These are phyloP conservation scores for Zhengitettix transpicula DNA, from an alignment of 2,888 invertebrate species.

Conservation along the genomic window DNA sequence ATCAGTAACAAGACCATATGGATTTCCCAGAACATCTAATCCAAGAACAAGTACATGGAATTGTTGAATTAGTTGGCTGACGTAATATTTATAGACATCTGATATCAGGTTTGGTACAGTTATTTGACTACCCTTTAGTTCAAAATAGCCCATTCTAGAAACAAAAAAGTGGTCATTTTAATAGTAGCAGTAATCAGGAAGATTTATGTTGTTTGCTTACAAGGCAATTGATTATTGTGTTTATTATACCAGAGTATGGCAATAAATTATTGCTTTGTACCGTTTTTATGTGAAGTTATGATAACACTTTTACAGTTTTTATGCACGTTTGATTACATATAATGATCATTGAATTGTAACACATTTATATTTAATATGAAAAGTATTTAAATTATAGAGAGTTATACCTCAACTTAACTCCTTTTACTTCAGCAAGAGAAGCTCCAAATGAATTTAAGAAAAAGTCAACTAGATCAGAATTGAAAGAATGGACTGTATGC, in stretches of 20 bases:
- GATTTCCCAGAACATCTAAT: conserved; percentile 63
- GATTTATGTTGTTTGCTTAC: no score
- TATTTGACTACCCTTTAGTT: conserved; percentile 38
- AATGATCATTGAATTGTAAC: not conserved
- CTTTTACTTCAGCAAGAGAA: conserved; percentile 45
- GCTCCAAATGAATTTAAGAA: conserved; percentile 46
- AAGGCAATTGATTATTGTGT: no score
- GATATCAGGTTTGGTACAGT: conserved; percentile 31
- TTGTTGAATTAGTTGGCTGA: conserved; percentile 58
- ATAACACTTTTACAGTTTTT: not conserved
- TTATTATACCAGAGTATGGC: no score
- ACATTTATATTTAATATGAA: not conserved
- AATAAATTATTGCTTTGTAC: no score
- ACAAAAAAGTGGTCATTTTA: not conserved
- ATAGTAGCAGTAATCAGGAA: not conserved
- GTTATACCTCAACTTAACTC: conserved; percentile 40
- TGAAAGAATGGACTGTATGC: conserved; percentile 19
- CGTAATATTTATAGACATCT: conserved; percentile 45
- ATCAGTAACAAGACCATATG: conserved; percentile 47
- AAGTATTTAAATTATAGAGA: not conserved
- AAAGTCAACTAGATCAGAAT: conserved; percentile 42
- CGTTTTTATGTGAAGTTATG: not conserved
- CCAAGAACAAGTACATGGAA: conserved; percentile 64
- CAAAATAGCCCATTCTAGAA: conserved; percentile 49
- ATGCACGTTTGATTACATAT: not conserved